These are phyloP conservation scores for Thelaira solivaga DNA, from an alignment of 2,888 invertebrate genomes.

Conservation along the genomic window DNA sequence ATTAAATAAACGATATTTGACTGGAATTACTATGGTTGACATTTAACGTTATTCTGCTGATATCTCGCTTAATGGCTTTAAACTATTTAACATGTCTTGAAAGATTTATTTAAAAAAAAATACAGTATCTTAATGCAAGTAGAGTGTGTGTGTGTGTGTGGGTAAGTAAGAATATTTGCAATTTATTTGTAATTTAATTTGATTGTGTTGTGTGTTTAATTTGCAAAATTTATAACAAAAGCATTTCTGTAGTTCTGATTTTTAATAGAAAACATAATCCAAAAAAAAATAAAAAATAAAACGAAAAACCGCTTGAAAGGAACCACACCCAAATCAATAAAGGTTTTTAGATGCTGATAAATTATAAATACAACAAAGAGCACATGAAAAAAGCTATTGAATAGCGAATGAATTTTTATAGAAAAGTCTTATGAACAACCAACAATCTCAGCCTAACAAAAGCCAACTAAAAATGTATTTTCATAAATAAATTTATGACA, in stretches of 20 bases:
- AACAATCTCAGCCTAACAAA: not conserved
- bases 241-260: not conserved
- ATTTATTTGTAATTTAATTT: no score
- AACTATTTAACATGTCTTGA: not conserved
- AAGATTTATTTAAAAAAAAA: conserved; percentile 12
- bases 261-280: conserved; percentile 27
- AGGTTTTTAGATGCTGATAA: conserved; percentile 33
- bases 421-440: not conserved
- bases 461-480: conserved; percentile 25
- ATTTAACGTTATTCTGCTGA: conserved; percentile 40
- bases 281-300: no score
- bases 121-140: not conserved
- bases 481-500: conserved; percentile 53
- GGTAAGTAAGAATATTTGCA: no score
- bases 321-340: conserved; percentile 49
- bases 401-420: conserved; percentile 10
- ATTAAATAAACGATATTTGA: not conserved
- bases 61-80: not conserved
- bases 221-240: no score
- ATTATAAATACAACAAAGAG: conserved; percentile 5
- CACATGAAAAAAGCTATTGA: conserved; percentile 4
- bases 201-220: no score
- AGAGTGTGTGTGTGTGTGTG: conserved; percentile 1
- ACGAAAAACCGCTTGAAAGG: conserved; percentile 15
- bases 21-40: conserved; percentile 24